Conservation (phyloP, 2,888 invertebrate genomes). For the Malthinus seriepunctatus region DNA sequence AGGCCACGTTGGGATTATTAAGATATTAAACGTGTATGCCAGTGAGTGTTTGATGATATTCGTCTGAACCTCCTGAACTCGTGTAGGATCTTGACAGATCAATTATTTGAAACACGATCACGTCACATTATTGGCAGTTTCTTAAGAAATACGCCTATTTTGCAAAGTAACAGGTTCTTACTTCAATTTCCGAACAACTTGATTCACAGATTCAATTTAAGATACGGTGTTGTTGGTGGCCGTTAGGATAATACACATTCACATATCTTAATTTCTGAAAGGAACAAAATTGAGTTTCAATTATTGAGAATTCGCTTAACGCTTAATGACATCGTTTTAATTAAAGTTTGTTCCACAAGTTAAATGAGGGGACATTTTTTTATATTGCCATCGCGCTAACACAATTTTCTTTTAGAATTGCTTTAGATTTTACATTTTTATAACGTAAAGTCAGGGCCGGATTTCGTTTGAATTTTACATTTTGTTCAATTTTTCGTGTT, state of each 20-base stretch:
- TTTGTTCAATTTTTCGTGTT: no score
- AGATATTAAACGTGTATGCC: slow-evolving; percentile 22
- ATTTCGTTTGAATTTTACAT: no score
- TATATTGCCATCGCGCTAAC: no score
- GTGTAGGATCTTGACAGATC: slow-evolving; percentile 26
- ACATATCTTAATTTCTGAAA: slow-evolving; percentile 3
- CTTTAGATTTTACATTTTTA: no score
- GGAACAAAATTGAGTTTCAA: background rate
- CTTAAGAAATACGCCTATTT: slow-evolving; percentile 25
- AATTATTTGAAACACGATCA: slow-evolving; percentile 27
- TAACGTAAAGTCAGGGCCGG: no score
- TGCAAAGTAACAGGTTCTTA: slow-evolving; percentile 22
- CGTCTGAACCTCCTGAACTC: slow-evolving; percentile 8
- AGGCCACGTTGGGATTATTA: slow-evolving; percentile 22
- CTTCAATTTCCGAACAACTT: slow-evolving; percentile 30
- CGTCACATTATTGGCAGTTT: slow-evolving; percentile 26
- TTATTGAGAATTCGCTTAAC: no score
- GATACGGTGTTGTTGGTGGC: slow-evolving; percentile 2
- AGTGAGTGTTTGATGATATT: background rate
- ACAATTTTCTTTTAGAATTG: no score
- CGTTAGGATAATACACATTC: slow-evolving; percentile 1
- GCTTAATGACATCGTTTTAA: no score
- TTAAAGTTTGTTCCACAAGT: no score
- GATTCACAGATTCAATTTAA: slow-evolving; percentile 13
- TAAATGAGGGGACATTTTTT: no score